A percentile compares a stretch with the other conserved stretches of the same genome.
phyloP scores from a whole-genome alignment of 2,113 vertebrate species.

The Diadophis punctatus region DNA sequence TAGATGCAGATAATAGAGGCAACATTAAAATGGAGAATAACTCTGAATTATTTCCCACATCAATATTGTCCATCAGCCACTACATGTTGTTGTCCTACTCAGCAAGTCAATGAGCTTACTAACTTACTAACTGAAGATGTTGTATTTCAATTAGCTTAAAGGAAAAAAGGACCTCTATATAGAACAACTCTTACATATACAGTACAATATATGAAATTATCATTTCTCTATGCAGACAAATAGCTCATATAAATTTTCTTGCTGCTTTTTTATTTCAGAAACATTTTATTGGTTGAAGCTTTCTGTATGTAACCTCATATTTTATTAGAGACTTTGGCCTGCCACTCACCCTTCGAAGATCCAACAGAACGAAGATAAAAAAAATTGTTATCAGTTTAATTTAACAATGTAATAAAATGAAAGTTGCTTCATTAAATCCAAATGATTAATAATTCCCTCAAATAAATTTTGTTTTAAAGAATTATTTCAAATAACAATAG shows the following conservation, averaged over 20 bases:
- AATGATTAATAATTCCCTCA: slow-evolving; percentile 13
- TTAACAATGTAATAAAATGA: slow-evolving; percentile 9
- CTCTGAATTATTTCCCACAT: not conserved
- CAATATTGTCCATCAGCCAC: not conserved
- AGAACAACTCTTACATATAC: not conserved
- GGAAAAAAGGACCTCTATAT: not conserved
- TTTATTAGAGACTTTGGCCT: too few relatives aligned
- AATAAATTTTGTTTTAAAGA: slow-evolving; percentile 7
- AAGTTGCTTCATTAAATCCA: slow-evolving; percentile 32
- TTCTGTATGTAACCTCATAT: not conserved
- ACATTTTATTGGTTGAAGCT: not conserved
- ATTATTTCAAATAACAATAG: slow-evolving; percentile 38
- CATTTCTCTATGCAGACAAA: not conserved
- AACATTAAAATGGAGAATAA: not conserved
- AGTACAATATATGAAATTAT: not conserved
- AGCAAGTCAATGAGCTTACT: not conserved
- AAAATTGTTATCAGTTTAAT: slow-evolving; percentile 5
- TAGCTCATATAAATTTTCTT: not conserved
- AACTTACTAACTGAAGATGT: not conserved
- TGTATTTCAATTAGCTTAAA: not conserved
- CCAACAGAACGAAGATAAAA: not conserved
- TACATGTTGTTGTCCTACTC: not conserved
- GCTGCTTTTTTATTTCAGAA: not conserved
- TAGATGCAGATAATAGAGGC: not conserved
- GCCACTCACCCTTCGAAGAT: not conserved